Conservation (phyloP, 2,113 vertebrate species). For the Tyrannus savana region DNA sequence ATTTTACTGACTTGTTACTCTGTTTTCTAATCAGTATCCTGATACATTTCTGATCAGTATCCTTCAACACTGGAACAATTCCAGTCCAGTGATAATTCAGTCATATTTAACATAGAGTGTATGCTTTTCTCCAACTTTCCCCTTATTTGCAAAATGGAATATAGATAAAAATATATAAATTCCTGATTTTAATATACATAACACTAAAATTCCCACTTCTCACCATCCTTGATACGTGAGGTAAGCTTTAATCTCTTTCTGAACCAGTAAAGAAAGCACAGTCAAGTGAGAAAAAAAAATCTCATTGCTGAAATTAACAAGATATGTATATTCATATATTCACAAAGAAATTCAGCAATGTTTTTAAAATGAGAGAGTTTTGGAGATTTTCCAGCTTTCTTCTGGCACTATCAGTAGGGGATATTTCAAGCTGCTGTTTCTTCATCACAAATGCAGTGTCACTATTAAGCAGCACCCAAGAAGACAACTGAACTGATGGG, state of each 20-base stretch:
- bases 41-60: background rate
- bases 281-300: constrained; percentile 39
- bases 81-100: background rate
- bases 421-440: constrained; percentile 30
- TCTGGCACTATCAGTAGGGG: background rate
- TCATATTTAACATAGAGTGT: background rate
- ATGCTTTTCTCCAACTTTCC: background rate
- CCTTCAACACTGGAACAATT: background rate
- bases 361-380: constrained; percentile 32
- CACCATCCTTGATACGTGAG: background rate
- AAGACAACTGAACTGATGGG: background rate
- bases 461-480: background rate
- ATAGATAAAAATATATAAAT: background rate
- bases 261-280: constrained; percentile 15
- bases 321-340: constrained; percentile 39
- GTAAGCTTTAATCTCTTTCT: background rate
- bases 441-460: constrained; percentile 22
- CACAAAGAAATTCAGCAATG: constrained; percentile 34
- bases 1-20: background rate
- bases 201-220: background rate
- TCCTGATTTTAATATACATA: background rate
- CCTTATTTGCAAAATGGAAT: background rate
- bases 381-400: constrained; percentile 47
- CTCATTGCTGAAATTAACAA: background rate
- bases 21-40: background rate